Base-by-base conservation (phyloP, 2,888 invertebrate genomes). In the Microplitis deprimator region DNA sequence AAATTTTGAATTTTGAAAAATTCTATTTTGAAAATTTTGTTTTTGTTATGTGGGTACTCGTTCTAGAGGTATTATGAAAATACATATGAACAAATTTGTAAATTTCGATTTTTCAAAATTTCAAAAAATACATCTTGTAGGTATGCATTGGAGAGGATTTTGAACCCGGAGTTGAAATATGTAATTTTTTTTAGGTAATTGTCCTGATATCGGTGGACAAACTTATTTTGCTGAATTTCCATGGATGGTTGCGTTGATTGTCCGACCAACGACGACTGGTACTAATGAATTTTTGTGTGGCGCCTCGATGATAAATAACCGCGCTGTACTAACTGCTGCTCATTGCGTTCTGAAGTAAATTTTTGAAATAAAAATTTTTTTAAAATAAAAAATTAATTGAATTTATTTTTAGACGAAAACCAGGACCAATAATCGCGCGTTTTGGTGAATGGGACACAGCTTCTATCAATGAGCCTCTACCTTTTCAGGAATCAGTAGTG, bases 391-490 rank as follows among this genome's bases (percentile, higher is more conserved):
- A 29, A 29, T 29, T 29, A 0, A 4, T 29, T 0, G 3, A 29
- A 2, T 29, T 29, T 29, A 3, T 29, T 29, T 29, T 29, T 29
- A 86, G 86, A 64, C 84, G 84, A 38, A 82, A 84, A n/a, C 68
- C 84, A 62, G 84, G 84, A 0, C 84, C 84, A 0, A 84, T 95
- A 50, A 86, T 90, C 5, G 90, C 94, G 0, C 91, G 96, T 1
- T 93, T 94, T 4, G 96, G 96, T 0, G 96, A 96, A 87, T 96
- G 96, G 95, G 94, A 96, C 87, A 93, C 95, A 0, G 93, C 94
- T 87, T 93, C 92, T 0, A 92, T 91, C 7, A 91, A 91, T 65
- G 96, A 96, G 87, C 91, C 93, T 0, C 91, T 92, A 73, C 92
- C 93, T 0, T 93, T 93, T 86, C 94, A 95, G 86, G 95, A 96